Conservation (phyloP, 1,140 invertebrate species). For the Drosophila tani region DNA sequence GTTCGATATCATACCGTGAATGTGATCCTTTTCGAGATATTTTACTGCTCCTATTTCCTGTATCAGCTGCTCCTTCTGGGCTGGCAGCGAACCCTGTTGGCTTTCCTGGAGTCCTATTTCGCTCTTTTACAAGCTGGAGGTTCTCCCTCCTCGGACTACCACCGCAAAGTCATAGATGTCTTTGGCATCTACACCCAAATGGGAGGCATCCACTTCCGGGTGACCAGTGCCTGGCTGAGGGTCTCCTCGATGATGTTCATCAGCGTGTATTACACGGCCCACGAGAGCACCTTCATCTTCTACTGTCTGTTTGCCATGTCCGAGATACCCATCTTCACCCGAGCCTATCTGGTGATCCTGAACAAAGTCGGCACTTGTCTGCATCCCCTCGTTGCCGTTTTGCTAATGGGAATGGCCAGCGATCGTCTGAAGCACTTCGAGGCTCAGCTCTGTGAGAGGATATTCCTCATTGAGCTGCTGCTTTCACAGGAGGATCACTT, state of each 20-base stretch:
- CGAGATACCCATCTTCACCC: neutral
- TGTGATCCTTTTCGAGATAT: constrained; percentile 32
- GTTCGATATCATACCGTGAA: constrained; percentile 27
- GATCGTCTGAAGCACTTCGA: constrained; percentile 29
- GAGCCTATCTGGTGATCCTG: constrained; percentile 3
- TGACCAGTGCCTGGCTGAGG: constrained; percentile 20
- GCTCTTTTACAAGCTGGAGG: too few relatives aligned
- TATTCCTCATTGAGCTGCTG: constrained; percentile 22
- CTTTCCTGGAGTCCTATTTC: constrained; percentile 7
- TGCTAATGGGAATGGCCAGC: constrained; percentile 18
- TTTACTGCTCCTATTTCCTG: constrained; percentile 18
- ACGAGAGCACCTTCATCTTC: constrained; percentile 14
- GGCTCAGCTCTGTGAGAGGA: constrained; percentile 3
- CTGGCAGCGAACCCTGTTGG: constrained; percentile 14
- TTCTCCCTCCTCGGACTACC: neutral
- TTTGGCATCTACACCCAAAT: constrained; percentile 25
- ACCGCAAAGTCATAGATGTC: neutral
- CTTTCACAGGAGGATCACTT: neutral
- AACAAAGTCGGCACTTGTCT: constrained; percentile 24
- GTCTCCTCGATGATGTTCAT: constrained; percentile 21
- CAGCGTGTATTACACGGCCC: constrained; percentile 21
- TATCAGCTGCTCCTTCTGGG: constrained; percentile 25
- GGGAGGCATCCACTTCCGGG: neutral
- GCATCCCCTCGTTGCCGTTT: constrained; percentile 10
- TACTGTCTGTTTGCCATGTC: constrained; percentile 20